phyloP scores from a whole-genome alignment of 2,888 invertebrate genomes.

The Trilocha varians region DNA sequence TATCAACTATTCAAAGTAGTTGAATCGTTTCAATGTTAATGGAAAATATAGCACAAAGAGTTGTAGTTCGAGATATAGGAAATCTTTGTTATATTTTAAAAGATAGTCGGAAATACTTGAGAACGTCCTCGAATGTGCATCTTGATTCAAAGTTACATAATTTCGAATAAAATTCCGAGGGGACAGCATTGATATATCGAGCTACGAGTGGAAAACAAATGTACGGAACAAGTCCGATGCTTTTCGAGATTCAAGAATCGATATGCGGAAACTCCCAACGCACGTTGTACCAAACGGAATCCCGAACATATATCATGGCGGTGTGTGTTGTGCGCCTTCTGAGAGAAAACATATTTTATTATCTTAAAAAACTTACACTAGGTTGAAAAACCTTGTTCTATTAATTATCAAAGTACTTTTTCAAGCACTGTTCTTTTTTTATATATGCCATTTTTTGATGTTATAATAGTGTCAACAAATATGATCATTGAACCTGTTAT shows the following conservation, averaged over 20 bases:
- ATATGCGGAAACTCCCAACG: constrained; percentile 51
- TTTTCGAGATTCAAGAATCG: constrained; percentile 57
- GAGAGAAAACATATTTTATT: constrained; percentile 71
- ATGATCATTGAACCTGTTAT: no score
- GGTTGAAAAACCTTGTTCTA: no score
- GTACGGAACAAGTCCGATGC: constrained; percentile 54
- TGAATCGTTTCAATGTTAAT: no score
- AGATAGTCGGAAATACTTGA: background rate
- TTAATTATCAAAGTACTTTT: no score
- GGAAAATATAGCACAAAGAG: no score
- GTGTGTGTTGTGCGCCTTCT: constrained; percentile 66
- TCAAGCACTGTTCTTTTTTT: no score
- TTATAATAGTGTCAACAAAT: no score
- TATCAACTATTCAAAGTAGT: no score
- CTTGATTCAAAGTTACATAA: constrained; percentile 3
- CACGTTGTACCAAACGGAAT: constrained; percentile 63
- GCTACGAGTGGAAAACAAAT: constrained; percentile 49
- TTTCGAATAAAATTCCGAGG: constrained; percentile 19
- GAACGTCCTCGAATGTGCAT: background rate
- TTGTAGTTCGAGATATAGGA: no score
- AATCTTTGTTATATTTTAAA: background rate
- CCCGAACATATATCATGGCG: constrained; percentile 68
- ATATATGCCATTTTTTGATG: no score
- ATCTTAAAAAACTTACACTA: no score
- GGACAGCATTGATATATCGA: constrained; percentile 29